Evolutionary conservation across 2,888 invertebrate species (phyloP), one percentile per base, ranked within the genome.

Genomic region (Metalampra italica): DNA sequence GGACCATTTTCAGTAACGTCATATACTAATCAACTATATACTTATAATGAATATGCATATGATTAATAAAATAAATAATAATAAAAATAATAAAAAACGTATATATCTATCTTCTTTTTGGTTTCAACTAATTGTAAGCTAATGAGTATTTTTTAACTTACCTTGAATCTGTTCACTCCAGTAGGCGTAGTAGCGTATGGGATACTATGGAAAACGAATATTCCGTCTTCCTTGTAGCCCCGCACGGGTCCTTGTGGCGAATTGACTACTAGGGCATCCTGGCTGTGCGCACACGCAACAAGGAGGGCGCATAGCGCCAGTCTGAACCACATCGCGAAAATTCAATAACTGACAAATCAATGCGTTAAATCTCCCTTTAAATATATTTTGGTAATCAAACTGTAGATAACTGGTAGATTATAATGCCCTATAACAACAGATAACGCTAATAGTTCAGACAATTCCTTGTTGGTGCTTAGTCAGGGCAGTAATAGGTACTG

Each of bases 151-250:
- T 32, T 32, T 32, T 32, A 7, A 9, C 30, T 32, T 49, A 71
- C 75, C 66, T 68, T 72, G 50, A 60, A 76, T 51, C 55, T 64
- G 15, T 71, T 39, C 0, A n/a, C 22, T n/a, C 74, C 72, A 3
- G 66, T 68, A 0, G 73, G 73, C 4, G 64, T 65, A 0, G 60
- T 68, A 0, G 75, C 75, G 47, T 73, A 74, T 0, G 74, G 73
- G 7, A 74, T 69, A 12, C 62, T 59, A 43, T 62, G 60, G 45
- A 72, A 71, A 1, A 38, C 38, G 37, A 48, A 68, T 0, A 64
- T 15, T 14, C 52, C 59, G 7, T 53, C 48, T 3, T 53, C 55
- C 43, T 62, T 66, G 49, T 71, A 69, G 3, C 74, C 75, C 3
- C 61, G 57, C 9, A 77, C 67, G 0, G 70, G 64, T 0, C 77